Evolutionary conservation across 1,140 invertebrate genomes (phyloP).

Genomic region (Diorhabda carinulata): DNA sequence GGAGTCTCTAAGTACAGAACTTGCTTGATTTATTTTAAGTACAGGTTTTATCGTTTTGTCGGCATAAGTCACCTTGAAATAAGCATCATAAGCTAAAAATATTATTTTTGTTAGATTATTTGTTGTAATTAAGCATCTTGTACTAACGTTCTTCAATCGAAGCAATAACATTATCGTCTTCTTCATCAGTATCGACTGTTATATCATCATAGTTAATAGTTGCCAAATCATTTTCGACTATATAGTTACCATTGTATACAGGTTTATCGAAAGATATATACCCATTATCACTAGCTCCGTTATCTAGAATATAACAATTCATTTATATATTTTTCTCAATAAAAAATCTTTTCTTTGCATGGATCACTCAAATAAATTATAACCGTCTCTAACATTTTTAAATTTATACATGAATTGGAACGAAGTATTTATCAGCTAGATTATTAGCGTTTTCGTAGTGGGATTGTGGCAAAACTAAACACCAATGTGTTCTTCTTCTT

Average conservation of each 20-base stretch:
- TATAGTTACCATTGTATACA: conserved; percentile 10
- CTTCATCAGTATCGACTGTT: conserved; percentile 9
- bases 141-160: conserved; percentile 4
- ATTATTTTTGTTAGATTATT: no score
- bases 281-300: background rate
- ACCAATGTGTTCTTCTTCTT: no score
- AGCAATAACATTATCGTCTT: conserved; percentile 1
- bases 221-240: conserved; percentile 1
- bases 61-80: conserved; percentile 9
- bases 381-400: no score
- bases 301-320: background rate
- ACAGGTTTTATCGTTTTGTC: background rate
- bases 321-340: no score
- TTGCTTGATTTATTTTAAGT: background rate
- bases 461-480: no score
- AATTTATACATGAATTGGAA: no score
- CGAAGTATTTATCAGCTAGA: no score
- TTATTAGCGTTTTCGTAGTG: no score
- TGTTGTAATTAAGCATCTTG: background rate
- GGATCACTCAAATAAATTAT: no score
- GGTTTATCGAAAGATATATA: background rate
- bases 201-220: conserved; percentile 2
- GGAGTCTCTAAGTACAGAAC: background rate
- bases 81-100: conserved; percentile 13
- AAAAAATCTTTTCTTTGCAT: no score